phyloP scores from a whole-genome alignment of 2,888 invertebrate genomes.

The Cantharis rustica region DNA sequence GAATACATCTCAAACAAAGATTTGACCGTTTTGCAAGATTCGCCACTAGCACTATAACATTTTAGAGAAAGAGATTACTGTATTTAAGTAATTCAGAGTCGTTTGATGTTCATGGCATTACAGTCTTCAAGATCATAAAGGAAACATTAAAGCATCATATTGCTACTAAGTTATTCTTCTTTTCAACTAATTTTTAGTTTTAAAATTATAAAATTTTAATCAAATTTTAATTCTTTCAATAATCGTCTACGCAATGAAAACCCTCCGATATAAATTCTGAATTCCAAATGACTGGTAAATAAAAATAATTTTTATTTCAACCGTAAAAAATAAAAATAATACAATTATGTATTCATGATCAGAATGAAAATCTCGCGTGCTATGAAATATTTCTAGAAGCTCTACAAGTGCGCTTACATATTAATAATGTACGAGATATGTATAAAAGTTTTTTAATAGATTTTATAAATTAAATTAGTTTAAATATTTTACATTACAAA shows the following conservation, averaged over 20 bases:
- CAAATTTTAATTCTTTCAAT: too few species aligned
- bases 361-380: background rate
- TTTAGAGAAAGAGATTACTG: background rate
- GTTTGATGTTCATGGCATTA: background rate
- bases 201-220: too few species aligned
- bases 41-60: background rate
- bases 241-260: too few species aligned
- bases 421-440: background rate
- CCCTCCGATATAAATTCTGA: too few species aligned
- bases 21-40: background rate
- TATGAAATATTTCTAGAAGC: background rate
- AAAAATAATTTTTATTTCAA: background rate
- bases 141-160: background rate
- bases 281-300: background rate
- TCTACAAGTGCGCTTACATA: background rate
- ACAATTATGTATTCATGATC: background rate
- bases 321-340: background rate
- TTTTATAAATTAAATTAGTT: too few species aligned
- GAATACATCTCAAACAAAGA: background rate
- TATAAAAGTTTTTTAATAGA: background rate
- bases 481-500: too few species aligned
- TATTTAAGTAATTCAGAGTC: background rate
- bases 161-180: background rate
- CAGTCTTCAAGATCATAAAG: background rate
- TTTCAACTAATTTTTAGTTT: background rate